Percentiles rank a stretch among this genome's conserved stretches.
These are phyloP conservation scores for Lycaon pictus DNA, from an alignment of 2,113 vertebrate species.

Conservation along the genomic window DNA sequence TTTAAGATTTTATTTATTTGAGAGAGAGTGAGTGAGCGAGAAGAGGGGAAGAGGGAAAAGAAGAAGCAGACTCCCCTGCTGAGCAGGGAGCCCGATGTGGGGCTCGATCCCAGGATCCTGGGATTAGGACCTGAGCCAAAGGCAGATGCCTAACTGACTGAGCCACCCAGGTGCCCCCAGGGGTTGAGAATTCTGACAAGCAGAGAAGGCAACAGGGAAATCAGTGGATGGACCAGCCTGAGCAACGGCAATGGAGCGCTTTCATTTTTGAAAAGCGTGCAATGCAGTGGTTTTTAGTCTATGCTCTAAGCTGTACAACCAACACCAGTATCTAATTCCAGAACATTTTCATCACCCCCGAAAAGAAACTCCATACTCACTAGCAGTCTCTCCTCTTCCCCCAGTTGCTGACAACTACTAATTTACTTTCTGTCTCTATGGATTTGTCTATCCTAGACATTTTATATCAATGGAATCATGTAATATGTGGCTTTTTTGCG, in stretches of 20 bases:
- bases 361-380: background rate
- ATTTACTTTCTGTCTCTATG: background rate
- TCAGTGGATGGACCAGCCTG: background rate
- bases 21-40: too few relatives aligned
- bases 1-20: too few relatives aligned
- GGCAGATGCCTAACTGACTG: too few relatives aligned
- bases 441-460: background rate
- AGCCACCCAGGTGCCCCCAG: too few relatives aligned
- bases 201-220: background rate
- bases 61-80: too few relatives aligned
- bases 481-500: background rate
- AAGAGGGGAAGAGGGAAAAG: too few relatives aligned
- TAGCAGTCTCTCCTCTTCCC: background rate
- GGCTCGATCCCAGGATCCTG: too few relatives aligned
- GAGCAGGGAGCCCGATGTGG: too few relatives aligned
- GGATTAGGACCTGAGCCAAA: too few relatives aligned
- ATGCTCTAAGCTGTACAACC: background rate
- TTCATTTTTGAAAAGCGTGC: slow-evolving; percentile 17
- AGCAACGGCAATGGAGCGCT: background rate
- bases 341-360: background rate
- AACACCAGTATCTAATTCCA: background rate
- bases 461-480: background rate
- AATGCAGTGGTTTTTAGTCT: background rate
- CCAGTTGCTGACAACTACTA: background rate
- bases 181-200: background rate